Evolutionary conservation across 2,113 vertebrate genomes (phyloP).

Genomic region (Sus scrofa): T2T-Sscrofa CM000825.6:103427501-103428000

Average conservation of each 20-base stretch:
- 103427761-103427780: background rate
- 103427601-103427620: background rate
- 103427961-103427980: background rate
- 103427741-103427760: background rate
- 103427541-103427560: too few relatives aligned
- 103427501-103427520: too few relatives aligned
- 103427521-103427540: too few relatives aligned
- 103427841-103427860: background rate
- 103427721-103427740: constrained; percentile 3
- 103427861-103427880: background rate
- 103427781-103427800: background rate
- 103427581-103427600: too few relatives aligned
- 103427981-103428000: background rate
- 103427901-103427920: background rate
- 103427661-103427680: constrained; percentile 10
- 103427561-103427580: too few relatives aligned
- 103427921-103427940: background rate
- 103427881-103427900: background rate
- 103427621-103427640: background rate
- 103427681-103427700: background rate
- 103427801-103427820: background rate
- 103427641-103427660: background rate
- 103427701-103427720: background rate
- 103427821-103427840: background rate
- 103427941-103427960: background rate